phyloP scores from a whole-genome alignment of 2,888 invertebrate genomes.

The Zygaena filipendulae region DNA sequence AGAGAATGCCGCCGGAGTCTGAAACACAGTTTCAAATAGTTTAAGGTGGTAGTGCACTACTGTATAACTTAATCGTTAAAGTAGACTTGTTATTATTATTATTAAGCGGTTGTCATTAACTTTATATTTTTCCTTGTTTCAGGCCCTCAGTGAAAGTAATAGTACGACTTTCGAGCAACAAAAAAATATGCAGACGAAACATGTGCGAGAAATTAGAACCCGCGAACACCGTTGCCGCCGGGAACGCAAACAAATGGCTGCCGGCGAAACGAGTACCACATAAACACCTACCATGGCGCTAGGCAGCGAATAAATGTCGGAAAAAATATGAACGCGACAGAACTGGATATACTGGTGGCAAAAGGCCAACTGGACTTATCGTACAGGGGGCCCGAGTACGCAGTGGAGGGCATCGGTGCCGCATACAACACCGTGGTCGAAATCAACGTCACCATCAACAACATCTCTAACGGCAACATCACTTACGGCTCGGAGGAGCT shows the following conservation, averaged over 20 bases:
- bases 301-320: slow-evolving; percentile 43
- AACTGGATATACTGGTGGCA: slow-evolving; percentile 48
- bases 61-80: too few relatives aligned
- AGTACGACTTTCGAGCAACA: too few relatives aligned
- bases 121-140: slow-evolving; percentile 38
- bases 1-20: too few relatives aligned
- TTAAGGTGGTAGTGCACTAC: too few relatives aligned
- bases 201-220: slow-evolving; percentile 49
- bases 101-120: too few relatives aligned
- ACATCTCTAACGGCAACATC: slow-evolving; percentile 32
- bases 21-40: too few relatives aligned
- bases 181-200: slow-evolving; percentile 46
- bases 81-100: not conserved
- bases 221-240: slow-evolving; percentile 56
- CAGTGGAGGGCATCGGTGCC: slow-evolving; percentile 28
- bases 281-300: slow-evolving; percentile 59
- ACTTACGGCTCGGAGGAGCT: slow-evolving; percentile 34
- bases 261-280: slow-evolving; percentile 58
- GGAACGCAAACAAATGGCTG: slow-evolving; percentile 62
- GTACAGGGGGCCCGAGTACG: slow-evolving; percentile 42
- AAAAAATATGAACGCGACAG: slow-evolving; percentile 58
- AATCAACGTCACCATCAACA: slow-evolving; percentile 44
- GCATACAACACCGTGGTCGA: slow-evolving; percentile 37
- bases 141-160: slow-evolving; percentile 29
- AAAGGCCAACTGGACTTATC: slow-evolving; percentile 47